A percentile compares a stretch with the other conserved stretches of the same genome.
These are phyloP conservation scores for Melanchra persicariae DNA, from an alignment of 2,888 invertebrate genomes.

Conservation along the genomic window DNA sequence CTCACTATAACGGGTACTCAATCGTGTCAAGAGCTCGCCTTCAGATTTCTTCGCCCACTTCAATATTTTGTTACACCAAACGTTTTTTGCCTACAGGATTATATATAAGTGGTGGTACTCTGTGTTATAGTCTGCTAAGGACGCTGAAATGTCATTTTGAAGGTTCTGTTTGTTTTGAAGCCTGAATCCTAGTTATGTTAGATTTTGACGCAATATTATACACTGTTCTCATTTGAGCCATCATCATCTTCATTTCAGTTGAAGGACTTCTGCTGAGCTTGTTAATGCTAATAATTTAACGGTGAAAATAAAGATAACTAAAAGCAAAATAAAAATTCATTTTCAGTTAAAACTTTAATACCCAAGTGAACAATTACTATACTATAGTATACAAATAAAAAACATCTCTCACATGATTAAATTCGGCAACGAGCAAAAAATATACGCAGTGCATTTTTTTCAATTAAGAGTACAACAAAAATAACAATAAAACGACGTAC, in stretches of 20 bases:
- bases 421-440: conserved; percentile 45
- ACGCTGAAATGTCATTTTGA: conserved; percentile 19
- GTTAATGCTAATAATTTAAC: neutral
- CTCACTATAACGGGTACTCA: neutral
- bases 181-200: too few relatives aligned
- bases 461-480: conserved; percentile 76
- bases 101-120: conserved; percentile 33
- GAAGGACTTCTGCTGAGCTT: neutral
- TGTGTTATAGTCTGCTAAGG: conserved; percentile 20
- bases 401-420: conserved; percentile 29
- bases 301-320: too few relatives aligned
- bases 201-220: neutral
- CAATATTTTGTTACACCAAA: conserved; percentile 43
- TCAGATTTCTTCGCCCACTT: conserved; percentile 60
- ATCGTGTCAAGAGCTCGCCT: conserved; percentile 54
- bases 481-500: conserved; percentile 72
- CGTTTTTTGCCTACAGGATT: conserved; percentile 47
- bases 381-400: conserved; percentile 11
- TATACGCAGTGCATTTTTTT: conserved; percentile 48
- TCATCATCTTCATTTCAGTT: neutral
- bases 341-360: conserved; percentile 10
- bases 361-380: neutral
- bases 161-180: conserved; percentile 11
- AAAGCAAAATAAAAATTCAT: neutral
- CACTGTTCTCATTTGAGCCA: neutral